Percentiles rank a stretch among this genome's conserved stretches.
Conservation (phyloP, 2,113 vertebrate species). For the Terrapene triunguis region DNA sequence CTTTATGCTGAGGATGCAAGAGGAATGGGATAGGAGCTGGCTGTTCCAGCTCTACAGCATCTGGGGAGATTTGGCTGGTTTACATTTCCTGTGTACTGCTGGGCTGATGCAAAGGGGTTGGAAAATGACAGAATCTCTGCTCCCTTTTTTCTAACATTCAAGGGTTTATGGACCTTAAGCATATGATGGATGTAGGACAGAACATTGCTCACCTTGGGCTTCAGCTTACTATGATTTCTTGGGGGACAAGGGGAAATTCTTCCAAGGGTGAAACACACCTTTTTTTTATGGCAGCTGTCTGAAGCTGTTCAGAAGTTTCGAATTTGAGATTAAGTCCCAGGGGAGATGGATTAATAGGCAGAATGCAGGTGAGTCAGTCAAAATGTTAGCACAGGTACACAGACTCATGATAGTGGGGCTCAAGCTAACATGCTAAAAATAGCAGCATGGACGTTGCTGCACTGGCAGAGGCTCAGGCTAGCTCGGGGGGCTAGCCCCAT, state of each 20-base stretch:
- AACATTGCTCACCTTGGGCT: neutral
- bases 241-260: neutral
- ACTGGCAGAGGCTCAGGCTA: neutral
- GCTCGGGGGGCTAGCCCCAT: neutral
- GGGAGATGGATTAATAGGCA: conserved; percentile 55
- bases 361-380: conserved; percentile 40
- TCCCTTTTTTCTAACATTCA: too few relatives aligned
- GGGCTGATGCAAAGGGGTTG: neutral
- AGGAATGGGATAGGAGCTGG: too few relatives aligned
- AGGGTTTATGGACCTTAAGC: fast-evolving
- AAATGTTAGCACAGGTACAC: neutral
- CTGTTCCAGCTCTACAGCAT: too few relatives aligned
- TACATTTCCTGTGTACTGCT: neutral
- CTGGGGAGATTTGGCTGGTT: neutral
- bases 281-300: conserved; percentile 65
- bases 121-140: too few relatives aligned
- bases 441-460: neutral
- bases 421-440: neutral
- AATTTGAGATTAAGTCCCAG: conserved; percentile 64
- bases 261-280: neutral
- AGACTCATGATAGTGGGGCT: neutral
- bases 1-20: too few relatives aligned
- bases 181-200: fast-evolving
- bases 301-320: conserved; percentile 39
- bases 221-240: neutral